Evolutionary conservation across 2,113 vertebrate genomes (phyloP), one percentile per base, ranked within the genome.

Genomic region (Lethenteron camtschaticum): DNA sequence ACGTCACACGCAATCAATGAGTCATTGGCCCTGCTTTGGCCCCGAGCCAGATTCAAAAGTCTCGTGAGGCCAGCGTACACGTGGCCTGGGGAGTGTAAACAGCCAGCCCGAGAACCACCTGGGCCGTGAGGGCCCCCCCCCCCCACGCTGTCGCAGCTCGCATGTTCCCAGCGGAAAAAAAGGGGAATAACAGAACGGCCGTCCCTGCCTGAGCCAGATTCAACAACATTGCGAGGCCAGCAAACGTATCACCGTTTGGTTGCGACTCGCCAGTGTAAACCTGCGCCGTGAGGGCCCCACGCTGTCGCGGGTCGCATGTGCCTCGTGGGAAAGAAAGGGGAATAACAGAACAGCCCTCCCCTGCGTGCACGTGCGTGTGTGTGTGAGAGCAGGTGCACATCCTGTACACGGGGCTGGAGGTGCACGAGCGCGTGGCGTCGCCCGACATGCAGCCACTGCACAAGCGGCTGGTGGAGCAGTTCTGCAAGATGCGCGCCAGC

Each of bases 401-500:
- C 75, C 78, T 99, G 76, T 90, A 96, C 77, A 95, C 89, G 68
- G 90, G 94, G 20, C 81, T 99, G 69, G 84, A 89, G 0, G 90
- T 99, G 68, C 94, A 99, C 0, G 94, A 99, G 76, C 96, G 96
- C 77, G 88, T 90, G 72, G 92, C 96, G 3, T 90, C 92, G 2
- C 94, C 95, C 76, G 94, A 99, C 77, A 99, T 99, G 94, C 84
- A 89, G 56, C 94, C 94, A 0, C 79, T 99, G 68, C 94, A 99
- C 76, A 99, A 96, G 81, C 96, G 96, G 75, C 77, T 99, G 72
- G 87, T 96, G 71, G 94, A 96, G 79, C 94, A 99, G 78, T 99
- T 99, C 77, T 91, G 91, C 70, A 83, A 96, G 73, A 96, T 99
- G 87, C 96, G 94, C 75, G 92, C 90, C n/a, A 96, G 92, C 70